A percentile compares a stretch with the other conserved stretches of the same genome.
phyloP scores from a whole-genome alignment of 2,113 vertebrate species.

The Leptobrachium ailaonicum region DNA sequence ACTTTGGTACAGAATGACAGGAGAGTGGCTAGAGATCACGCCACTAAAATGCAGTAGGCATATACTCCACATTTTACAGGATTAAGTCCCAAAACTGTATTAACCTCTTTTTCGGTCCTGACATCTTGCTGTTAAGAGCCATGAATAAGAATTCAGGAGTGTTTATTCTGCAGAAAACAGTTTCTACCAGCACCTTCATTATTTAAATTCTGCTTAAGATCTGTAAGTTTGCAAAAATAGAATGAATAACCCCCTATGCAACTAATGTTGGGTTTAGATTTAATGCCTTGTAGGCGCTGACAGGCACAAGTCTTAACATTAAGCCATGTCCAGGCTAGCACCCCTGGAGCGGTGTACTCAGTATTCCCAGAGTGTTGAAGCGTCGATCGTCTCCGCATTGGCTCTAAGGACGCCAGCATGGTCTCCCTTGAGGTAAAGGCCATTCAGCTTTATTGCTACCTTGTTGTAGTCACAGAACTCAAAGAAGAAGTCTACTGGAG shows the following conservation, averaged over 20 bases:
- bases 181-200: neutral
- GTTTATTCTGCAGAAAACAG: neutral
- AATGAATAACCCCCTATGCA: neutral
- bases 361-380: constrained; percentile 95
- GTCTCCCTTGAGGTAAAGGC: constrained; percentile 93
- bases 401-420: constrained; percentile 96
- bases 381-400: constrained; percentile 83
- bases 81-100: neutral
- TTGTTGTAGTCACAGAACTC: constrained; percentile 99
- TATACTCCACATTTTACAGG: neutral
- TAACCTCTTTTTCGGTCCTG: neutral
- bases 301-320: constrained; percentile 11
- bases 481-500: constrained; percentile 90
- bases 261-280: neutral
- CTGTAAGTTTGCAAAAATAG: neutral
- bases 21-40: neutral
- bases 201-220: neutral
- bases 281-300: constrained; percentile 4
- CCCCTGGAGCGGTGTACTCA: constrained; percentile 60
- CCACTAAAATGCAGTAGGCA: neutral
- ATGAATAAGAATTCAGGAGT: neutral
- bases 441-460: constrained; percentile 88
- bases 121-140: neutral
- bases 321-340: neutral
- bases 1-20: neutral